Conservation (phyloP, 2,113 vertebrate species). For the Stictonetta naevosa region DNA sequence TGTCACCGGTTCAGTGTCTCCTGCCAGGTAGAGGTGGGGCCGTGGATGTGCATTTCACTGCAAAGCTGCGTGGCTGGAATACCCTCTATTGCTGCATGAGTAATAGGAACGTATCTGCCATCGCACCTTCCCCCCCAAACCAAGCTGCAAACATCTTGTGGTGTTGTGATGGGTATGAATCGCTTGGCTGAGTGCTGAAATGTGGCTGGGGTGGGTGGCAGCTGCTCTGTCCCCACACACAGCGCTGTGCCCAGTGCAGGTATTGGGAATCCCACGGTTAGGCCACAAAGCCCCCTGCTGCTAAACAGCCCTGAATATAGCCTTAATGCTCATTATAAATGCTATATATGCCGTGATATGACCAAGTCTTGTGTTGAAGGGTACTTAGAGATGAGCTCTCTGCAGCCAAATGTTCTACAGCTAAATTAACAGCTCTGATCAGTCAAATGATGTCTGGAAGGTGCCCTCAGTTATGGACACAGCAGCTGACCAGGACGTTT, state of each 20-base stretch:
- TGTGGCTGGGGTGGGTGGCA: not conserved
- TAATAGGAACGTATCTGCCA: too few relatives aligned
- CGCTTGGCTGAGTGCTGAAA: not conserved
- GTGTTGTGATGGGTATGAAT: not conserved
- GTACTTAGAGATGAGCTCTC: not conserved
- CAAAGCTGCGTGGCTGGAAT: not conserved
- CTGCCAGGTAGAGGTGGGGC: not conserved
- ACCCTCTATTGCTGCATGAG: not conserved
- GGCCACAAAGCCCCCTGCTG: not conserved
- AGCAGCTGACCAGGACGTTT: not conserved
- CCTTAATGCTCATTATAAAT: not conserved
- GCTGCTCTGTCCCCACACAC: not conserved
- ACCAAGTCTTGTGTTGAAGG: not conserved
- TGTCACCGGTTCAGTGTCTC: not conserved
- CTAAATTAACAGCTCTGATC: not conserved
- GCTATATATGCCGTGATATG: not conserved
- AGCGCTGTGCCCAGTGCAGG: not conserved
- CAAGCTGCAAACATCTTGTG: fast-evolving
- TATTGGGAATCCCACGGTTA: not conserved
- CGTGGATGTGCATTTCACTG: not conserved
- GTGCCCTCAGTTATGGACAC: not conserved
- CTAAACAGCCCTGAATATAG: not conserved
- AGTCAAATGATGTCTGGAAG: not conserved
- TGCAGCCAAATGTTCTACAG: not conserved
- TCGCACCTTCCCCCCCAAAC: not conserved